Percentiles rank a stretch among this genome's conserved stretches.
These are phyloP conservation scores for Lasiurus borealis DNA, from an alignment of 2,113 vertebrate genomes.

Conservation along the genomic window DNA sequence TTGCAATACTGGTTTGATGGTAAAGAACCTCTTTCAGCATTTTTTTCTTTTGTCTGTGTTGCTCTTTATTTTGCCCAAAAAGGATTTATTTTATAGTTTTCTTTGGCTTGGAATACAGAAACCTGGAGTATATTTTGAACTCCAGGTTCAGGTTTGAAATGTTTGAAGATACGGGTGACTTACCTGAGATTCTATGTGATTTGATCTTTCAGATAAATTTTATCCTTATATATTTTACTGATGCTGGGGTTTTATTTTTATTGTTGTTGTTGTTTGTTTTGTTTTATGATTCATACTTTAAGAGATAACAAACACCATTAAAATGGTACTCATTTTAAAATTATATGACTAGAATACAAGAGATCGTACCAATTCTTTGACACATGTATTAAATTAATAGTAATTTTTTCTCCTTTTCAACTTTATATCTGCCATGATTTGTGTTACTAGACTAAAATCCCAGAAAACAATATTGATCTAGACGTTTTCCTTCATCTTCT, in stretches of 20 bases:
- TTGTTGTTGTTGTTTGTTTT: not conserved
- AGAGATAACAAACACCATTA: not conserved
- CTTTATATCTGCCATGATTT: not conserved
- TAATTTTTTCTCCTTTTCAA: not conserved
- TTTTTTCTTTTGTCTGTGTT: too few species aligned
- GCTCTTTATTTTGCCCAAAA: not conserved
- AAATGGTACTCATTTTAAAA: not conserved
- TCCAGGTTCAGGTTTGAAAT: not conserved
- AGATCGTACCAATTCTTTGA: too few species aligned
- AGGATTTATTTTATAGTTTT: not conserved
- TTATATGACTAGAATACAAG: too few species aligned
- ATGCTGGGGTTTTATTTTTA: too few species aligned
- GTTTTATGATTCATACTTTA: not conserved
- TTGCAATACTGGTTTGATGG: too few species aligned
- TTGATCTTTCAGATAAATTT: not conserved
- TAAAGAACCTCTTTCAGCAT: too few species aligned
- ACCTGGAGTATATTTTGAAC: not conserved
- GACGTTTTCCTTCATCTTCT: too few species aligned
- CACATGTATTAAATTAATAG: not conserved
- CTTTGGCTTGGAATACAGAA: not conserved
- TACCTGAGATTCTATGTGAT: not conserved
- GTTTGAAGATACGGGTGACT: not conserved
- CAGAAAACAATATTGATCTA: not conserved
- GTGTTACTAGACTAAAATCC: not conserved
- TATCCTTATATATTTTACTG: not conserved